A percentile compares a stretch with the other conserved stretches of the same genome.
These are phyloP conservation scores for Epinephelus malabaricus DNA, from an alignment of 2,797 vertebrate genomes.

Conservation along the genomic window DNA sequence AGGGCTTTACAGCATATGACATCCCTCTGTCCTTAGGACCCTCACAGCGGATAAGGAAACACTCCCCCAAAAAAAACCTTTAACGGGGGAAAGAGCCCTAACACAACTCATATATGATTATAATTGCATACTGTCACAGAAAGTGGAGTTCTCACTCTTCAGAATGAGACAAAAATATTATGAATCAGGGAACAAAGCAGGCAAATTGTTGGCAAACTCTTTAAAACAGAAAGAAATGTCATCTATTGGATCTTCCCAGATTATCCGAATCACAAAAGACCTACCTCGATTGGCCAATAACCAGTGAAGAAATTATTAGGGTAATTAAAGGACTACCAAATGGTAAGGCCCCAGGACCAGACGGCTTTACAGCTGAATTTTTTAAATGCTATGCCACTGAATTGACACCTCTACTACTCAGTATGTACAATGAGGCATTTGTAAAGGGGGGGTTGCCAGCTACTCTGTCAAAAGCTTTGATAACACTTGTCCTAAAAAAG, in stretches of 20 bases:
- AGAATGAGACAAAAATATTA: constrained; percentile 12
- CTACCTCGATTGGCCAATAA: not conserved
- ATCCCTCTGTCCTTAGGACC: too few relatives aligned
- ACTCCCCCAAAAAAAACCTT: too few relatives aligned
- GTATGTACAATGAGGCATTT: constrained; percentile 4
- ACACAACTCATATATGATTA: not conserved
- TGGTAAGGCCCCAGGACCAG: not conserved
- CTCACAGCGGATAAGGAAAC: too few relatives aligned
- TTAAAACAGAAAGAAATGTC: not conserved
- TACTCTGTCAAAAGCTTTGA: not conserved
- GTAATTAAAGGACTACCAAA: not conserved
- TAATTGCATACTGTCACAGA: not conserved
- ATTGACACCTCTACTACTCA: not conserved
- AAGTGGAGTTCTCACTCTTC: not conserved
- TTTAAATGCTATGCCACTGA: not conserved
- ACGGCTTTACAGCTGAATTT: not conserved
- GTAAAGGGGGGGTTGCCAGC: not conserved
- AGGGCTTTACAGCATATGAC: too few relatives aligned
- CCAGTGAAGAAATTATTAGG: not conserved
- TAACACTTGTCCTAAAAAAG: not conserved
- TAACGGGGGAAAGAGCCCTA: not conserved
- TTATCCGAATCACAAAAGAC: not conserved
- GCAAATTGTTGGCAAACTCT: not conserved
- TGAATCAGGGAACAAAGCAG: not conserved
- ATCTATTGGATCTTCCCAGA: not conserved